Conservation (phyloP, 1,140 invertebrate genomes). For the Latrodectus geometricus region DNA sequence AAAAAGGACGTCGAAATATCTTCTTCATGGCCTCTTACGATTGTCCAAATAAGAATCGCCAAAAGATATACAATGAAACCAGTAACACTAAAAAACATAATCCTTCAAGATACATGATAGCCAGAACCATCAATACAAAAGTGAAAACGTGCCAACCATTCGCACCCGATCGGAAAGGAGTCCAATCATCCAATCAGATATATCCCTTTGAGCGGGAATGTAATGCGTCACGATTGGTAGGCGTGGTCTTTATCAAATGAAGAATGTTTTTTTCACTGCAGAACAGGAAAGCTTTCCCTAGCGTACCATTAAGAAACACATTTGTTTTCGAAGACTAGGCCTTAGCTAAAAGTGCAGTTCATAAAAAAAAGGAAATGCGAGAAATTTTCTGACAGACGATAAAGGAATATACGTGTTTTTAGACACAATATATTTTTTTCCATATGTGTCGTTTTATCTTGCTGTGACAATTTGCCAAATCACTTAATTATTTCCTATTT, state of each 20-base stretch:
- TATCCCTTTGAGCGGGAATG: constrained; percentile 41
- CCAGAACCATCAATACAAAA: constrained; percentile 37
- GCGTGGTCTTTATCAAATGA: constrained; percentile 47
- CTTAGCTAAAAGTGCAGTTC: constrained; percentile 4
- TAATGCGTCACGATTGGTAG: constrained; percentile 51
- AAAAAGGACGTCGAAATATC: background rate
- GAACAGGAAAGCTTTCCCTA: constrained; percentile 22
- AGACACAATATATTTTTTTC: constrained; percentile 11
- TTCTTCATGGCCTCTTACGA: background rate
- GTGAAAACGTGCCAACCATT: constrained; percentile 45
- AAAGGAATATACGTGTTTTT: constrained; percentile 51
- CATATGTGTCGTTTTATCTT: no score
- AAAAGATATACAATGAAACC: background rate
- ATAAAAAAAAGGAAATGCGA: background rate
- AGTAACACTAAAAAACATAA: background rate
- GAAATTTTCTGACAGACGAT: constrained; percentile 42
- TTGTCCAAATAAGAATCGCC: background rate
- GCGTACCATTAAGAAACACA: constrained; percentile 45
- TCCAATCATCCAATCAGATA: constrained; percentile 50
- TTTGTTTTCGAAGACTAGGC: constrained; percentile 43
- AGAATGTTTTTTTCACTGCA: constrained; percentile 48
- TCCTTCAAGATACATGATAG: constrained; percentile 46
- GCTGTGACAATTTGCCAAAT: no score
- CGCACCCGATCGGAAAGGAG: constrained; percentile 10
- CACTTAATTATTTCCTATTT: no score